phyloP scores from a whole-genome alignment of 1,140 invertebrate genomes.

The Cydia splendana region DNA sequence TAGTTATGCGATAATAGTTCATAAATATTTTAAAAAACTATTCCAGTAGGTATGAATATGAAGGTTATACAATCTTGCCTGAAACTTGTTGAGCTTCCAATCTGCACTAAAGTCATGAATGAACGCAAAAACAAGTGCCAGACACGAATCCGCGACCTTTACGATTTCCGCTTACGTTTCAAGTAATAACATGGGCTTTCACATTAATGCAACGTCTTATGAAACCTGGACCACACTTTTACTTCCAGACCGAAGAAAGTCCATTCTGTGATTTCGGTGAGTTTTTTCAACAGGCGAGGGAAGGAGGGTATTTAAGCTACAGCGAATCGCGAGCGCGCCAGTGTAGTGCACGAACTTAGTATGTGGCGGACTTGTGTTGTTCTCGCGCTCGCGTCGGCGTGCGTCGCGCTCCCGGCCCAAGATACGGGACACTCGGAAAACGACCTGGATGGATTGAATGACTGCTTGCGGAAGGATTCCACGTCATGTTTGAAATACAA shows the following conservation, averaged over 20 bases:
- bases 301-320: constrained; percentile 64
- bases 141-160: constrained; percentile 60
- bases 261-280: constrained; percentile 58
- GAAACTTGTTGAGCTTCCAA: background rate
- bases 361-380: constrained; percentile 75
- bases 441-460: constrained; percentile 87
- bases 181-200: constrained; percentile 52
- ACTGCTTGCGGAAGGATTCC: constrained; percentile 89
- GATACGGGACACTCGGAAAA: constrained; percentile 84
- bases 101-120: constrained; percentile 10
- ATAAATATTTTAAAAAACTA: background rate
- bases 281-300: constrained; percentile 59
- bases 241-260: constrained; percentile 72
- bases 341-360: constrained; percentile 43
- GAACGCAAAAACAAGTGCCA: constrained; percentile 24
- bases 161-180: constrained; percentile 46
- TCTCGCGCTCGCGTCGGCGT: constrained; percentile 77
- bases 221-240: constrained; percentile 74
- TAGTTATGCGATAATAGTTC: too few relatives aligned
- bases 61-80: background rate
- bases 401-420: constrained; percentile 84
- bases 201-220: constrained; percentile 57
- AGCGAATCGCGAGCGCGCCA: constrained; percentile 49
- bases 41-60: background rate
- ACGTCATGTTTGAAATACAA: constrained; percentile 91